These are phyloP conservation scores for Abramis brama DNA, from an alignment of 2,113 vertebrate genomes.

Conservation along the genomic window DNA sequence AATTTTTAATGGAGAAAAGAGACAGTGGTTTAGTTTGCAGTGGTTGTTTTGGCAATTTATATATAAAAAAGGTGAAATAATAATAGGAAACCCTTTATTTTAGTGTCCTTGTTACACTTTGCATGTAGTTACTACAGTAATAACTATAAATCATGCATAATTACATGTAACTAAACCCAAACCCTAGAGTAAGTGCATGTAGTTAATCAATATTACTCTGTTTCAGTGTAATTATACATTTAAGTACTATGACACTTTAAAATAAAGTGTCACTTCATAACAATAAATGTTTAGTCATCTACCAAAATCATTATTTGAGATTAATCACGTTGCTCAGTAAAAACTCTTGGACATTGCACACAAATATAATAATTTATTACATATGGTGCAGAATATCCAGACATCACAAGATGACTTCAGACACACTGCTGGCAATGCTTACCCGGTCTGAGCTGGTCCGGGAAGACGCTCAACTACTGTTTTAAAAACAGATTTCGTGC, in stretches of 20 bases:
- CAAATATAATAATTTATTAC: conserved; percentile 13
- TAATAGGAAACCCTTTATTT: not conserved
- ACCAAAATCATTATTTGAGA: not conserved
- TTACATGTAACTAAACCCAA: too few species aligned
- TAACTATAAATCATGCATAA: too few species aligned
- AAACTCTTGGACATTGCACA: not conserved
- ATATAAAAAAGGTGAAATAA: not conserved
- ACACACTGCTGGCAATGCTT: not conserved
- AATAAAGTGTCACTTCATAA: too few species aligned
- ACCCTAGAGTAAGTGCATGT: too few species aligned
- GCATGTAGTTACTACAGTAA: too few species aligned
- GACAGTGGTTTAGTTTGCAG: not conserved
- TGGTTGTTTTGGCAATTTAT: not conserved
- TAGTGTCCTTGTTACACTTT: too few species aligned
- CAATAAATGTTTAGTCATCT: not conserved
- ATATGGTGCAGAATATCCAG: conserved; percentile 1
- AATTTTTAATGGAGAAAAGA: not conserved
- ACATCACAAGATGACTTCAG: not conserved
- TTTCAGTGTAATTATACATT: too few species aligned
- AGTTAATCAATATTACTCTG: too few species aligned
- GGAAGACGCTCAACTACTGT: not conserved
- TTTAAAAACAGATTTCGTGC: conserved; percentile 12
- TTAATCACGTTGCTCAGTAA: not conserved
- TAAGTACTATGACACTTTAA: too few species aligned
- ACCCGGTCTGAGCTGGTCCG: not conserved